phyloP scores from a whole-genome alignment of 2,888 invertebrate species.

The Kryphioiulus occultus region DNA sequence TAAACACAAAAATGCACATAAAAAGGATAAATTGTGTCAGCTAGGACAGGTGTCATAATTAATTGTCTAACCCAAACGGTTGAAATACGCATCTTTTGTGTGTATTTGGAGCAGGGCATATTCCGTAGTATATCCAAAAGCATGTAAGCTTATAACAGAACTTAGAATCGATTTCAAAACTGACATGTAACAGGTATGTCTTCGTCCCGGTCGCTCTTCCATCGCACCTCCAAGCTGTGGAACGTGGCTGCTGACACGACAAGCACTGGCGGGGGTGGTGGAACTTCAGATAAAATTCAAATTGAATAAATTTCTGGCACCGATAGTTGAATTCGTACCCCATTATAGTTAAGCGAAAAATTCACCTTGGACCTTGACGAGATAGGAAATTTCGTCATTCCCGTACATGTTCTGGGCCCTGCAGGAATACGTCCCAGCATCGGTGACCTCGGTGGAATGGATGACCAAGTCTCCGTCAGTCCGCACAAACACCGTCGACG shows the following conservation, averaged over 20 bases:
- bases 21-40: no score
- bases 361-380: constrained; percentile 71
- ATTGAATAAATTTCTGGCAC: no score
- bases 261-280: constrained; percentile 84
- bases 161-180: no score
- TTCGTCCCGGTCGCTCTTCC: constrained; percentile 50
- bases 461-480: constrained; percentile 62
- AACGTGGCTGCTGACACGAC: constrained; percentile 79
- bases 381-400: constrained; percentile 75
- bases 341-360: neutral
- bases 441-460: constrained; percentile 58
- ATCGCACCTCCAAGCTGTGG: constrained; percentile 50
- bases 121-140: no score
- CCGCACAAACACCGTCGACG: neutral
- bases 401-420: constrained; percentile 62
- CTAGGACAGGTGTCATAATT: no score
- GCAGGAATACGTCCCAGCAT: constrained; percentile 63
- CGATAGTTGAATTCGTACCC: neutral
- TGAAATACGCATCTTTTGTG: no score
- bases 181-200: constrained; percentile 49
- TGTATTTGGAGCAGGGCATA: no score
- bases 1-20: no score
- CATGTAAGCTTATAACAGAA: no score
- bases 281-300: constrained; percentile 71
- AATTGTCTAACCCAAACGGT: no score